These are phyloP conservation scores for Oreonectes daqikongensis DNA, from an alignment of 2,797 vertebrate species.

Conservation along the genomic window DNA sequence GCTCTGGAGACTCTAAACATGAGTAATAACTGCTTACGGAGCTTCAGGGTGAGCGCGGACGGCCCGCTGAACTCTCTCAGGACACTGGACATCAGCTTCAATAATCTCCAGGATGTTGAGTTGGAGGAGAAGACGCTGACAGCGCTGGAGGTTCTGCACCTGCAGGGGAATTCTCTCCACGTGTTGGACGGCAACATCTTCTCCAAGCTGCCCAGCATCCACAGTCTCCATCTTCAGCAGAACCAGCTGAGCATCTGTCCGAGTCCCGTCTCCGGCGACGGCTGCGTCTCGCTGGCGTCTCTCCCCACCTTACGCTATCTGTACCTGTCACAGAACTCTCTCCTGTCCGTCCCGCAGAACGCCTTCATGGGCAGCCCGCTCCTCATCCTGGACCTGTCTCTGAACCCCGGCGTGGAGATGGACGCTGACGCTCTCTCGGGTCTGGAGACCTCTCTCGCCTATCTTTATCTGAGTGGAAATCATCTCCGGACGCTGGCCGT, in stretches of 20 bases:
- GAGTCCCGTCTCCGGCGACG: constrained; percentile 30
- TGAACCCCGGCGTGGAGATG: constrained; percentile 83
- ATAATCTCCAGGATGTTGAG: constrained; percentile 79
- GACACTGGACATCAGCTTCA: constrained; percentile 85
- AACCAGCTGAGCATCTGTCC: constrained; percentile 83
- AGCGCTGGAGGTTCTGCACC: constrained; percentile 76
- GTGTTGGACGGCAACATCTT: constrained; percentile 77
- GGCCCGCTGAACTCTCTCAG: constrained; percentile 70
- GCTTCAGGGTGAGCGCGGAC: constrained; percentile 46
- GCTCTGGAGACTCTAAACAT: constrained; percentile 85
- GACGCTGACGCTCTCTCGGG: constrained; percentile 78
- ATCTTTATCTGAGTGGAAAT: constrained; percentile 84
- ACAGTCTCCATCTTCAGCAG: constrained; percentile 80
- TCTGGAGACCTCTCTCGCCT: constrained; percentile 83
- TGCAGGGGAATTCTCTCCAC: constrained; percentile 82
- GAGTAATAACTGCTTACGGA: constrained; percentile 87
- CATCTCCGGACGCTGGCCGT: constrained; percentile 76
- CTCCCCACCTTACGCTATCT: constrained; percentile 76
- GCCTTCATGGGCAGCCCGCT: constrained; percentile 82
- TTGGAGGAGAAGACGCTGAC: constrained; percentile 67
- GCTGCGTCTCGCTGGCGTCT: constrained; percentile 79
- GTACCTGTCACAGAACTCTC: constrained; percentile 81
- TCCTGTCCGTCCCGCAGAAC: constrained; percentile 72
- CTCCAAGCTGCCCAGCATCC: constrained; percentile 76
- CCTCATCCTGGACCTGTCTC: constrained; percentile 83